Conservation (phyloP, 92 coral and sea anemone species). For the Anthopleura xanthogrammica region DNA sequence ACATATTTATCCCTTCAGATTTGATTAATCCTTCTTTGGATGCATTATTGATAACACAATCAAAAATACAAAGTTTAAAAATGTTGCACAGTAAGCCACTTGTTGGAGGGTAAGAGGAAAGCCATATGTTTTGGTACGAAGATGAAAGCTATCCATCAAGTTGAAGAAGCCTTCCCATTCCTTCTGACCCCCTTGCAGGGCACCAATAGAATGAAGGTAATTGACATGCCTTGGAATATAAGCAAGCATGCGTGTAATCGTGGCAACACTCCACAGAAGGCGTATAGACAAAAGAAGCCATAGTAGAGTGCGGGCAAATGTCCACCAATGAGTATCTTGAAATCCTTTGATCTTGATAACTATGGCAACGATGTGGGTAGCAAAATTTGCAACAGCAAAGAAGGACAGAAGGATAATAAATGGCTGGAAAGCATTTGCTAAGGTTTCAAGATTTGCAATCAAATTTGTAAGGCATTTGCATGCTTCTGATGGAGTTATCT, state of each 20-base stretch:
- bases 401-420: conserved; percentile 72
- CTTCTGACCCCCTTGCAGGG: conserved; percentile 57
- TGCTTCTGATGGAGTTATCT: conserved; percentile 60
- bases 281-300: conserved; percentile 87
- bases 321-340: conserved; percentile 82
- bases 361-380: conserved; percentile 83
- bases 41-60: conserved; percentile 75
- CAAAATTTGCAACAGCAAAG: conserved; percentile 82
- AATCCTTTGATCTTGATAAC: conserved; percentile 46
- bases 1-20: too few relatives aligned
- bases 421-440: conserved; percentile 73
- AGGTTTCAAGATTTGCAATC: conserved; percentile 60
- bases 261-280: conserved; percentile 78
- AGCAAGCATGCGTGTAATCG: conserved; percentile 64
- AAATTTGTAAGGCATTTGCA: conserved; percentile 62
- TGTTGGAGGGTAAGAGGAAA: conserved; percentile 83
- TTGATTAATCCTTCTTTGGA: conserved; percentile 33
- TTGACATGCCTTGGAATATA: conserved; percentile 72
- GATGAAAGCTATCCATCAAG: conserved; percentile 69
- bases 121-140: conserved; percentile 80
- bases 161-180: conserved; percentile 85
- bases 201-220: conserved; percentile 69
- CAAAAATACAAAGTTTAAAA: conserved; percentile 79
- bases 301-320: conserved; percentile 72
- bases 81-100: conserved; percentile 82